phyloP scores from a whole-genome alignment of 2,113 vertebrate species.

The Nibea coibor region DNA sequence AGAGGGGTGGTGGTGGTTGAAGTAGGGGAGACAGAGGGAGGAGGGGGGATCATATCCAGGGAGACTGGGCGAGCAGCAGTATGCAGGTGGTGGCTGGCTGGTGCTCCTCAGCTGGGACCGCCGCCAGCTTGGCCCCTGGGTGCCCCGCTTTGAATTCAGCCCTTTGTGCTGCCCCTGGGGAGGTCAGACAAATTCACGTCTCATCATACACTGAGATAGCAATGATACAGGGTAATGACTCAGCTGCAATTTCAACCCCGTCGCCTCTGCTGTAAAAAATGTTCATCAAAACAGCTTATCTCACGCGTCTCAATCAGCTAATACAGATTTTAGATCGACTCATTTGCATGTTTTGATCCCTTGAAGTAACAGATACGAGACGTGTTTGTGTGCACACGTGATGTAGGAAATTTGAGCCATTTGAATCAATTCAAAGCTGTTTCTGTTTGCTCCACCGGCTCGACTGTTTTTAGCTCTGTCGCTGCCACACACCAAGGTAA shows the following conservation, averaged over 20 bases:
- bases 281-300: slow-evolving; percentile 37
- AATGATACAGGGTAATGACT: slow-evolving; percentile 78
- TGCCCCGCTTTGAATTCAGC: slow-evolving; percentile 78
- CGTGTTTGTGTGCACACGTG: not conserved
- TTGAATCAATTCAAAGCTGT: slow-evolving; percentile 6
- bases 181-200: slow-evolving; percentile 79
- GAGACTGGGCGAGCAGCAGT: slow-evolving; percentile 66
- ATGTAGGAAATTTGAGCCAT: not conserved
- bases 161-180: slow-evolving; percentile 76
- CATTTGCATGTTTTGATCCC: slow-evolving; percentile 7
- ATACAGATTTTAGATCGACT: not conserved
- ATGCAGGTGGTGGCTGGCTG: slow-evolving; percentile 83
- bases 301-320: slow-evolving; percentile 4
- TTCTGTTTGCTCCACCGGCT: not conserved
- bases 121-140: slow-evolving; percentile 79
- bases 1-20: slow-evolving; percentile 10
- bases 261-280: slow-evolving; percentile 55
- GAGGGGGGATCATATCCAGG: slow-evolving; percentile 59
- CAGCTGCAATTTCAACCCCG: slow-evolving; percentile 73
- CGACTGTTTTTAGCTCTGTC: not conserved
- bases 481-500: slow-evolving; percentile 13
- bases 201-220: slow-evolving; percentile 75
- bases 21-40: not conserved
- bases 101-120: slow-evolving; percentile 77
- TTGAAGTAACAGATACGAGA: not conserved